Evolutionary conservation across 2,888 invertebrate species (phyloP), one percentile per base, ranked within the genome.

Genomic region (Hipparchia semele): DNA sequence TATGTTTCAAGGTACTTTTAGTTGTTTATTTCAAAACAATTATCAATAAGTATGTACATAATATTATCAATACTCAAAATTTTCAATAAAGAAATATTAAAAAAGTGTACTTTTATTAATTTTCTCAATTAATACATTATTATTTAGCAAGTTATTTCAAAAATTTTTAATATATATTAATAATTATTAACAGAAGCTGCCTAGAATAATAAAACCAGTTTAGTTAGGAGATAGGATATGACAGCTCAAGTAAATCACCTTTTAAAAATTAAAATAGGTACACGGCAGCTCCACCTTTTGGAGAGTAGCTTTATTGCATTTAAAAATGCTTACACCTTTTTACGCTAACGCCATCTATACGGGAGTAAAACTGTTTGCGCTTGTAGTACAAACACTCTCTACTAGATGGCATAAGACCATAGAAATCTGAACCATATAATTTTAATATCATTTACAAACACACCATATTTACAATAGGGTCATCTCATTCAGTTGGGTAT

Each of bases 1-100:
- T 82, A 83, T 82, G 80, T 81, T 80, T 79, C 81, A 80, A 80
- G 79, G 80, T 84, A 82, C 81, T 82, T 81, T 80, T 80, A 79
- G 81, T 84, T 83, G 82, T 82, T 83, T 79, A 79, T 81, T 80
- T 79, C 78, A 79, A 80, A 80, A 80, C 82, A 82, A 79, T 80
- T 82, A 78, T 77, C 74, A 77, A 76, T 80, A 82, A 82, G 80
- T 79, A 79, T 82, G 83, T 83, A 84, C 74, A 84, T 81, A 83
- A 76, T 76, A 69, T 74, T 73, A 71, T 75, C 67, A 73, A 23
- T 73, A 76, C 49, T 73, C 71, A 72, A 65, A 60, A 58, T 73
- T 77, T 68, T 76, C 76, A 73, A 70, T 73, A 72, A 72, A 76
- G 45, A 69, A 68, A 54, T 54, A 64, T 68, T 64, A 71, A 74